These are phyloP conservation scores for Ormyrus pomaceus DNA, from an alignment of 2,888 invertebrate species.

Conservation along the genomic window DNA sequence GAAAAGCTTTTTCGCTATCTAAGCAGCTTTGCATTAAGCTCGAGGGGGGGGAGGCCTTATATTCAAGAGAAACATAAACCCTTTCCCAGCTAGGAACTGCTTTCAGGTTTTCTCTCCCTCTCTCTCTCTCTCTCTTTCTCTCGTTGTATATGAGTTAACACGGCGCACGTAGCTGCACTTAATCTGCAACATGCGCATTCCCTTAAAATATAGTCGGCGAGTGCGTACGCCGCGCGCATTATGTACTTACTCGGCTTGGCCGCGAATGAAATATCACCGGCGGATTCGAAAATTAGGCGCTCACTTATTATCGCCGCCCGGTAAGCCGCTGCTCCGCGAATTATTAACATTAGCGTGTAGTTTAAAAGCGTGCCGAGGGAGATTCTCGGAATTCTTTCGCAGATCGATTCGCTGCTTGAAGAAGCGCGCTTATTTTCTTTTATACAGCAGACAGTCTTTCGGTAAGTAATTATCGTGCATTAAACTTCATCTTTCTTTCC, in stretches of 20 bases:
- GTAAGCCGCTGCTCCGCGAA: not conserved
- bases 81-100: conserved; percentile 37
- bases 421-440: no score
- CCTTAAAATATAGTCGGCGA: conserved; percentile 33
- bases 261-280: conserved; percentile 37
- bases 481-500: no score
- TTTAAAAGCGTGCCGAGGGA: not conserved
- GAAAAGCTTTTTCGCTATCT: conserved; percentile 48
- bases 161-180: conserved; percentile 18
- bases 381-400: not conserved
- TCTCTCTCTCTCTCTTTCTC: not conserved
- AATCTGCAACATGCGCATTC: conserved; percentile 24
- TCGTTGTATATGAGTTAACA: not conserved
- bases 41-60: conserved; percentile 19
- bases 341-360: conserved; percentile 10
- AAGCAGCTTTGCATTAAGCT: conserved; percentile 49
- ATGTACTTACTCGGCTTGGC: conserved; percentile 26
- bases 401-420: no score
- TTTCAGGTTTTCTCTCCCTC: conserved; percentile 10
- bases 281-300: conserved; percentile 34
- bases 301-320: conserved; percentile 19
- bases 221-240: conserved; percentile 6
- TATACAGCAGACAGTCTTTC: no score
- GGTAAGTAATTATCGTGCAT: no score
- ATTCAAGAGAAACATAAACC: conserved; percentile 47